Evolutionary conservation across 2,888 invertebrate species (phyloP).

Genomic region (Cylloceria caligata): DNA sequence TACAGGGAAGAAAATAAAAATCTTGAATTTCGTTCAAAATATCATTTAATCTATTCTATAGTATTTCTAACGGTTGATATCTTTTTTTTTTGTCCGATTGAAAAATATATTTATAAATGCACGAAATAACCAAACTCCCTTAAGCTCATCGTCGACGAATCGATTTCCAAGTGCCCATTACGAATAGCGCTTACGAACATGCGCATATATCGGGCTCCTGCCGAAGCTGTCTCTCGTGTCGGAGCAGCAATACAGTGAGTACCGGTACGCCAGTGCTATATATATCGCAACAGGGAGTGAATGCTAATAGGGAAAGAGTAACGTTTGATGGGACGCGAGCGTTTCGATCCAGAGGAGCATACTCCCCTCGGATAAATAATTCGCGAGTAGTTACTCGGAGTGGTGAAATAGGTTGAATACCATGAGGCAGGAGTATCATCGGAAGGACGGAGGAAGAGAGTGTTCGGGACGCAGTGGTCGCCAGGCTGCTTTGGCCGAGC

Average conservation of each 20-base stretch:
- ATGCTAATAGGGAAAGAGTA: constrained; percentile 53
- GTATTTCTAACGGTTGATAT: neutral
- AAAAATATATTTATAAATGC: neutral
- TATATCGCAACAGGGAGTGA: constrained; percentile 25
- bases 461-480: constrained; percentile 49
- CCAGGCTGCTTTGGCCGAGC: constrained; percentile 62
- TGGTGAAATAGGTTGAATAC: constrained; percentile 65
- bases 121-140: neutral
- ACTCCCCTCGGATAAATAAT: constrained; percentile 81
- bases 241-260: constrained; percentile 16
- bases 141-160: constrained; percentile 20
- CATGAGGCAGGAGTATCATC: constrained; percentile 28
- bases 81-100: too few relatives aligned
- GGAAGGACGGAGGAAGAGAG: constrained; percentile 29
- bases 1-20: neutral
- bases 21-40: neutral
- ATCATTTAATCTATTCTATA: neutral
- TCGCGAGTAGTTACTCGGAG: constrained; percentile 72
- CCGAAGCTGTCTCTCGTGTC: constrained; percentile 27
- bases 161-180: constrained; percentile 40
- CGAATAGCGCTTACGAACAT: constrained; percentile 15
- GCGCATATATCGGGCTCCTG: constrained; percentile 17
- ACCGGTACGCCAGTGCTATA: constrained; percentile 12
- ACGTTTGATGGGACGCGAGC: constrained; percentile 47
- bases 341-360: constrained; percentile 34